Conservation (phyloP, 2,888 invertebrate species). For the Eumacrocentrus americanus region DNA sequence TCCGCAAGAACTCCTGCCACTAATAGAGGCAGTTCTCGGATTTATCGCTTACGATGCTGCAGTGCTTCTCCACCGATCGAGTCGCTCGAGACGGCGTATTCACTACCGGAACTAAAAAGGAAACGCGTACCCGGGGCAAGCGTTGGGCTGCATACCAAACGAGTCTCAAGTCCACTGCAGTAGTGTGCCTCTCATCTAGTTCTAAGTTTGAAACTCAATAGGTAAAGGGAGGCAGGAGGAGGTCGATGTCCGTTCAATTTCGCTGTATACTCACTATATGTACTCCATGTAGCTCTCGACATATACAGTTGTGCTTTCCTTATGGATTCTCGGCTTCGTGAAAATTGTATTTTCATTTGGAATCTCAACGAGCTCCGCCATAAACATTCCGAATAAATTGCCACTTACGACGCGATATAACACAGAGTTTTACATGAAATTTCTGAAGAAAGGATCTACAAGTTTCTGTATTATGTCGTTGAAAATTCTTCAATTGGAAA, state of each 20-base stretch:
- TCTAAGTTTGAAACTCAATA: conserved; percentile 22
- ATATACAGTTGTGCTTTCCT: neutral
- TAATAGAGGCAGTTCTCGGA: conserved; percentile 45
- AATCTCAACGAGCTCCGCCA: neutral
- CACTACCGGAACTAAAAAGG: conserved; percentile 46
- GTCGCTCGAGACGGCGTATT: conserved; percentile 32
- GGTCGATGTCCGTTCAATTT: conserved; percentile 31
- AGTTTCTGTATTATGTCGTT: no score
- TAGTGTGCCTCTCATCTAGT: conserved; percentile 20
- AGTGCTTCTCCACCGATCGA: conserved; percentile 27
- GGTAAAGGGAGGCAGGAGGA: neutral
- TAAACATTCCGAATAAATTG: neutral
- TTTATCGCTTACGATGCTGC: conserved; percentile 48
- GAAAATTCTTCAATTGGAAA: neutral
- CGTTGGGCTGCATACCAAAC: conserved; percentile 46
- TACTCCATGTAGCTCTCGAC: neutral
- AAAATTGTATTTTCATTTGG: conserved; percentile 2
- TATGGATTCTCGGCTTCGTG: neutral
- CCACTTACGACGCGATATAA: neutral
- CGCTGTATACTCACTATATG: no score
- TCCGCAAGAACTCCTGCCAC: conserved; percentile 30
- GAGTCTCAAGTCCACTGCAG: conserved; percentile 36
- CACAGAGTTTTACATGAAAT: no score
- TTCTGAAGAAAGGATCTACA: no score
- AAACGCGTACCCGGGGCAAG: conserved; percentile 40